Percentiles rank a stretch among this genome's conserved stretches.
Conservation (phyloP, 2,888 invertebrate species). For the Lycophotia porphyrea region DNA sequence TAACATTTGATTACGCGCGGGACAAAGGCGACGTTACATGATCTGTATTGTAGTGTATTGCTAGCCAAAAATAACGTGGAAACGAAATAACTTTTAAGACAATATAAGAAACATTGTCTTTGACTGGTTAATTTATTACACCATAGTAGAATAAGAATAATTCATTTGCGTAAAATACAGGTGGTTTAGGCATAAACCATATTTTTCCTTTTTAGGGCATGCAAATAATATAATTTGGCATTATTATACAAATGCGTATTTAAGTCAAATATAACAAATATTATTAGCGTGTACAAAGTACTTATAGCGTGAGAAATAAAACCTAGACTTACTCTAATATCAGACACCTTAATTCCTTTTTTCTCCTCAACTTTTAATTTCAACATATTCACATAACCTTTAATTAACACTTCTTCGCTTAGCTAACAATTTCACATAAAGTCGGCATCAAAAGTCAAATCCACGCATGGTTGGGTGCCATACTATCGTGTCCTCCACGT, state of each 20-base stretch:
- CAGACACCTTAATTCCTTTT: not conserved
- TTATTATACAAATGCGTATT: no score
- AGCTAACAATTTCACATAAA: conserved; percentile 20
- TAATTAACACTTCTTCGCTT: not conserved
- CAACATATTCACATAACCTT: not conserved
- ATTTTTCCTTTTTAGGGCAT: no score
- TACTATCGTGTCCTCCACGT: conserved; percentile 35
- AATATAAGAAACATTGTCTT: not conserved
- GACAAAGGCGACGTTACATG: conserved; percentile 34
- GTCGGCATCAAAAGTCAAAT: conserved; percentile 28
- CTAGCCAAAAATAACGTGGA: conserved; percentile 21
- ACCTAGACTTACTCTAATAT: not conserved
- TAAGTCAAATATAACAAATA: no score
- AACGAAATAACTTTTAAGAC: not conserved
- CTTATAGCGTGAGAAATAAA: not conserved
- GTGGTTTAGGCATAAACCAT: no score
- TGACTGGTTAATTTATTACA: not conserved
- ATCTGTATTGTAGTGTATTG: conserved; percentile 44
- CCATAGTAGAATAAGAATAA: no score
- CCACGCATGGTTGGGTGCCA: conserved; percentile 52
- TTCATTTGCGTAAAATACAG: no score
- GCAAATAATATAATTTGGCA: no score
- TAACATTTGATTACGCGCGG: conserved; percentile 62
- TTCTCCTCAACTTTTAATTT: not conserved
- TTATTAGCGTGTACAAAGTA: no score